Percentiles rank a stretch among this genome's conserved stretches.
Evolutionary conservation across 1,140 invertebrate genomes (phyloP).

Genomic region (Camponotus floridanus): DNA sequence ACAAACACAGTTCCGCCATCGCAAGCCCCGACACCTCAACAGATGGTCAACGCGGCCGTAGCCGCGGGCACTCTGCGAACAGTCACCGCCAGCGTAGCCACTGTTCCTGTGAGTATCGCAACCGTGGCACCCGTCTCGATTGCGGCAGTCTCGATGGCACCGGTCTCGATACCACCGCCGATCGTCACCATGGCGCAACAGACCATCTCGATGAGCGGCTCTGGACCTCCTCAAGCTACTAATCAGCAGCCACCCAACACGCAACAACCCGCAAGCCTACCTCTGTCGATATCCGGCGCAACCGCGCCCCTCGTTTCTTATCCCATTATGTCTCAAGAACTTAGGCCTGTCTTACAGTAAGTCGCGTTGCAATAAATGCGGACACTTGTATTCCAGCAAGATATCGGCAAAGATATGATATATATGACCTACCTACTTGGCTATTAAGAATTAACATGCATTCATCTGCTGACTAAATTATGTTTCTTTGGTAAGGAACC

Average conservation of each 20-base stretch:
- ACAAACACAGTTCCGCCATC: conserved; percentile 87
- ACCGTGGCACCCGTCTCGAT: conserved; percentile 87
- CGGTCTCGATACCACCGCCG: conserved; percentile 87
- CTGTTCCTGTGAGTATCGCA: conserved; percentile 89
- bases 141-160: conserved; percentile 88
- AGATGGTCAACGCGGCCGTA: conserved; percentile 85
- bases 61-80: conserved; percentile 87
- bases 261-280: conserved; percentile 83
- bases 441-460: conserved; percentile 51
- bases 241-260: conserved; percentile 83
- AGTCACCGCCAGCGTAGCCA: conserved; percentile 88
- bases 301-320: conserved; percentile 90
- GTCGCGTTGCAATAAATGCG: neutral
- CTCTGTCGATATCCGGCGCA: conserved; percentile 87
- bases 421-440: conserved; percentile 23
- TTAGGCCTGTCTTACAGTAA: conserved; percentile 84
- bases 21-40: conserved; percentile 85
- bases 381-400: neutral
- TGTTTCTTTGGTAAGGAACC: conserved; percentile 32
- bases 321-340: conserved; percentile 90
- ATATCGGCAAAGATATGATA: conserved; percentile 12
- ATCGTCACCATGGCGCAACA: conserved; percentile 88
- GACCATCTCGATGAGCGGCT: conserved; percentile 84
- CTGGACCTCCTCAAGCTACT: conserved; percentile 81
- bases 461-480: conserved; percentile 53